Evolutionary conservation across 2,797 vertebrate genomes (phyloP), one percentile per base, ranked within the genome.

Genomic region (Sylvilagus floridanus): DNA sequence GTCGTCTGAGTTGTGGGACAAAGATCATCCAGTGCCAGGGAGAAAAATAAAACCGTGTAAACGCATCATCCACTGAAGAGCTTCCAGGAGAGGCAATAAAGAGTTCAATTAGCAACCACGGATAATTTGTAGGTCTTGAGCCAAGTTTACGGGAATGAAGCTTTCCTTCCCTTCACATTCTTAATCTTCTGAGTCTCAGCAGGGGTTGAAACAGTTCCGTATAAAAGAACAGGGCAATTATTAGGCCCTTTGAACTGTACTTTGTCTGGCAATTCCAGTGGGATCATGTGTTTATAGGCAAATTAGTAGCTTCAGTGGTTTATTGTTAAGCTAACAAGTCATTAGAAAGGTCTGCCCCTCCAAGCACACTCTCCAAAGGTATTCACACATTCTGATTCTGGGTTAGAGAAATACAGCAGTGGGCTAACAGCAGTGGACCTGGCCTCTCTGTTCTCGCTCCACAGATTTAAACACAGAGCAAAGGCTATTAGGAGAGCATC

Each of bases 151-250:
- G 83, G 69, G 89, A 96, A 92, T 26, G 76, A 75, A 69, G 88
- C 76, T 89, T 93, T 81, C 72, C 54, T 93, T 96, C 19, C 37
- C 72, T 90, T 93, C 91, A 77, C 22, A 82, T 63, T 94, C 95
- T 96, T 96, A 97, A 97, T 97, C 97, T 98, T 96, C 95, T 95
- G 96, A 96, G 95, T 97, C 98, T 97, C 97, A 97, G 96, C 97
- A 96, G 97, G 96, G 83, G 92, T 97, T 97, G 96, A 97, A 98
- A 97, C 79, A 96, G 90, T 96, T 96, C 96, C 96, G 90, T 98
- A 85, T 71, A 84, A 96, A 96, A 79, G 83, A 94, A 93, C 83
- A 91, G 96, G 93, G 97, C 97, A 97, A 97, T 93, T 96, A 96
- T 97, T 95, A 97, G 96, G 19, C 71, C 97, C 96, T 97, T 98